phyloP scores from a whole-genome alignment of 2,797 vertebrate species.

The Siniperca undulata region DNA sequence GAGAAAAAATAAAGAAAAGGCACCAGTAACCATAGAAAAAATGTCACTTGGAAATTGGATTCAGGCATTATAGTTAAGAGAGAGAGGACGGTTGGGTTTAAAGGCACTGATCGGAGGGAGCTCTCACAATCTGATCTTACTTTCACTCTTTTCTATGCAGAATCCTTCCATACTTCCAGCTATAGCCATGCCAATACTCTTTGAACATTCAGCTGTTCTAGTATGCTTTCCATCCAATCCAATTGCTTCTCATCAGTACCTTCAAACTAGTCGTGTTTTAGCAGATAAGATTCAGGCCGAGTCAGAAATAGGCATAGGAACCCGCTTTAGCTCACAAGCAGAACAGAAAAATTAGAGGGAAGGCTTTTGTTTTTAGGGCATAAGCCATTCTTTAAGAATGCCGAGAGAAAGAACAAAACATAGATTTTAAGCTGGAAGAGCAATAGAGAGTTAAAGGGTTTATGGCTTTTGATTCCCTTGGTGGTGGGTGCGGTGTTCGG shows the following conservation, averaged over 20 bases:
- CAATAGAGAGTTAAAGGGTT: constrained; percentile 80
- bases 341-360: constrained; percentile 57
- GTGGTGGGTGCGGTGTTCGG: constrained; percentile 37
- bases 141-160: constrained; percentile 62
- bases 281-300: constrained; percentile 47
- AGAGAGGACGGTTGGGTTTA: constrained; percentile 50
- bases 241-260: constrained; percentile 65
- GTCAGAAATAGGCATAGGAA: constrained; percentile 61
- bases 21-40: constrained; percentile 80
- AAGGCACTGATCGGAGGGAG: constrained; percentile 78
- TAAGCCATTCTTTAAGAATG: constrained; percentile 67
- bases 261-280: constrained; percentile 62
- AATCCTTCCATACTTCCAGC: constrained; percentile 56
- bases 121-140: constrained; percentile 47
- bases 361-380: constrained; percentile 61
- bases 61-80: constrained; percentile 65
- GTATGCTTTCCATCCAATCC: constrained; percentile 38
- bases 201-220: constrained; percentile 43
- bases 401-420: constrained; percentile 54
- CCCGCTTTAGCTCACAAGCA: constrained; percentile 75
- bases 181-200: constrained; percentile 48
- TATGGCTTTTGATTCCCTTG: constrained; percentile 81
- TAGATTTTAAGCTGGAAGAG: constrained; percentile 70
- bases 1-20: constrained; percentile 78
- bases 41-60: constrained; percentile 73